Evolutionary conservation across 2,113 vertebrate species (phyloP).

Genomic region (Jaculus jaculus): DNA sequence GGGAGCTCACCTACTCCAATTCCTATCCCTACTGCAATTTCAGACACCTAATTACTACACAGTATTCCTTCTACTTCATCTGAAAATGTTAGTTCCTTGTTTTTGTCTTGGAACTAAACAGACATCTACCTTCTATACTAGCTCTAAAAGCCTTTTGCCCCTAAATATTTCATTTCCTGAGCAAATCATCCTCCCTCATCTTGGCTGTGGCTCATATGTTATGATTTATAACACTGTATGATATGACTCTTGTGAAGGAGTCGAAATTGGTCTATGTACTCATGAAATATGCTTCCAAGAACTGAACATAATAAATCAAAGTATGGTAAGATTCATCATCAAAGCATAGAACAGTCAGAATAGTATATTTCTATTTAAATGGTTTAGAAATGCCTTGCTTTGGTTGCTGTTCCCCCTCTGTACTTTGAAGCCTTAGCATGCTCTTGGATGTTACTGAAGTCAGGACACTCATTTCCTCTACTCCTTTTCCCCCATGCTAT

Average conservation of each 20-base stretch:
- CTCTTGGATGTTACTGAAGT: constrained; percentile 32
- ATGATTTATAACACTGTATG: constrained; percentile 64
- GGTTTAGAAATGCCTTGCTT: constrained; percentile 15
- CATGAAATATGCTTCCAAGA: constrained; percentile 69
- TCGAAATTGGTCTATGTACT: constrained; percentile 66
- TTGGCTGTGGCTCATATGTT: constrained; percentile 26
- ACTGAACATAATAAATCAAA: constrained; percentile 73
- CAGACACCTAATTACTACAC: constrained; percentile 38
- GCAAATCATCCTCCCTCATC: constrained; percentile 49
- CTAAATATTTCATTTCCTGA: constrained; percentile 68
- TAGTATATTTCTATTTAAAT: constrained; percentile 64
- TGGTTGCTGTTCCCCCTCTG: not conserved
- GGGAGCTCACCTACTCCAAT: not conserved
- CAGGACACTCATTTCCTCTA: constrained; percentile 41
- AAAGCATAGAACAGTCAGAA: constrained; percentile 55
- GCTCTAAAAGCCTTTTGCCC: constrained; percentile 42
- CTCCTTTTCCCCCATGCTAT: constrained; percentile 17
- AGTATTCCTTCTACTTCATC: constrained; percentile 45
- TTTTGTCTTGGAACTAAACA: constrained; percentile 47
- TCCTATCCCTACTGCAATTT: not conserved
- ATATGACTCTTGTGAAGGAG: constrained; percentile 54
- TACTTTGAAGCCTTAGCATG: constrained; percentile 39
- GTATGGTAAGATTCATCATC: constrained; percentile 57
- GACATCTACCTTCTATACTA: constrained; percentile 39
- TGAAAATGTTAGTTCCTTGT: constrained; percentile 40